Evolutionary conservation across 1,140 invertebrate species (phyloP).

Genomic region (Globodera ellingtonae): DNA sequence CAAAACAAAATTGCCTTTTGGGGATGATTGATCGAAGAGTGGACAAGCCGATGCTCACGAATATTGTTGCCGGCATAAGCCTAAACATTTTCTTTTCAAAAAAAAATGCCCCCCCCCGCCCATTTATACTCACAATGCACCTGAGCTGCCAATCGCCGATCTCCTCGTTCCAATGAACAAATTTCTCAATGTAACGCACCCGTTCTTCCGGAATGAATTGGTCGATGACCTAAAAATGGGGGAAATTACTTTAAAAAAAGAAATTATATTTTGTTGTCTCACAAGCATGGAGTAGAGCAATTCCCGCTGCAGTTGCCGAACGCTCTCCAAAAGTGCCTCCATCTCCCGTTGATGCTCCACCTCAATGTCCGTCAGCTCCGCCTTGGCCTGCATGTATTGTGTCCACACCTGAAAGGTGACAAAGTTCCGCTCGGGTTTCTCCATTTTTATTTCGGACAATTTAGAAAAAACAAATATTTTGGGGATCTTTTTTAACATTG

Average conservation of each 20-base stretch:
- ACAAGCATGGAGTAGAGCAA: constrained; percentile 83
- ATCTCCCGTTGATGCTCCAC: constrained; percentile 93
- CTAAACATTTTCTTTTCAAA: neutral
- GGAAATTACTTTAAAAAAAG: too few relatives aligned
- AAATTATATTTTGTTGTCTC: too few relatives aligned
- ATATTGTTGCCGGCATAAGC: constrained; percentile 96
- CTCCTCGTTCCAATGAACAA: constrained; percentile 95
- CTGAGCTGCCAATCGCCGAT: constrained; percentile 96
- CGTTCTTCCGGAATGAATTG: constrained; percentile 90
- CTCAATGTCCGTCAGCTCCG: constrained; percentile 83
- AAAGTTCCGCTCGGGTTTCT: too few relatives aligned
- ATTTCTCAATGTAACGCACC: constrained; percentile 69
- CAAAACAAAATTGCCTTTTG: constrained; percentile 5
- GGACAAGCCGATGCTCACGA: constrained; percentile 66
- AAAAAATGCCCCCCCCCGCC: neutral
- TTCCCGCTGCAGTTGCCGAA: constrained; percentile 83
- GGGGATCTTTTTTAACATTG: constrained; percentile 55
- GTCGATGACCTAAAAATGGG: constrained; percentile 69
- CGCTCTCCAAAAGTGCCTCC: constrained; percentile 89
- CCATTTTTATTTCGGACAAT: too few relatives aligned
- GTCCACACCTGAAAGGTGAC: constrained; percentile 32
- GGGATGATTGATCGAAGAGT: constrained; percentile 23
- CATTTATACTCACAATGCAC: constrained; percentile 71
- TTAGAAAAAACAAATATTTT: too few relatives aligned
- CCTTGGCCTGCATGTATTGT: constrained; percentile 74